These are phyloP conservation scores for Cantharis lateralis DNA, from an alignment of 2,888 invertebrate genomes.

Conservation along the genomic window DNA sequence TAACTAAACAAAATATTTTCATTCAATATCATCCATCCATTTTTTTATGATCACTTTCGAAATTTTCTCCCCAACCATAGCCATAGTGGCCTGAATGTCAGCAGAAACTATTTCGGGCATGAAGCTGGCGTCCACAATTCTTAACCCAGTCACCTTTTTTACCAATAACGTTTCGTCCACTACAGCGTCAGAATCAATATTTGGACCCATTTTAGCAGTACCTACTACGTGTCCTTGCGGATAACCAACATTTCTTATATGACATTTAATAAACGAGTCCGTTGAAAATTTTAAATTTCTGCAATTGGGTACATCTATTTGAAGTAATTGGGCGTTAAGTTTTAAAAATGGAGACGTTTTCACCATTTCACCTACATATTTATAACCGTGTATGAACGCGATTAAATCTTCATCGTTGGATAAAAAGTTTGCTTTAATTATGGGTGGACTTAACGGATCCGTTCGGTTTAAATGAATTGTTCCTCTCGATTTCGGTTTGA, in stretches of 20 bases:
- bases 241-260: constrained; percentile 36
- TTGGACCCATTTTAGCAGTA: constrained; percentile 49
- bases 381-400: constrained; percentile 60
- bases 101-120: constrained; percentile 49
- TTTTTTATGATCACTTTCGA: constrained; percentile 54
- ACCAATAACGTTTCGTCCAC: constrained; percentile 54
- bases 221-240: constrained; percentile 35
- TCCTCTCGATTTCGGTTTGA: constrained; percentile 59
- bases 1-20: background rate
- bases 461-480: constrained; percentile 55
- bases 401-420: constrained; percentile 60
- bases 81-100: constrained; percentile 59
- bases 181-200: constrained; percentile 29
- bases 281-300: constrained; percentile 44
- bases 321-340: constrained; percentile 48
- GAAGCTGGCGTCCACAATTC: constrained; percentile 57
- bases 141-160: constrained; percentile 52
- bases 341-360: constrained; percentile 52
- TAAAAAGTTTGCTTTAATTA: constrained; percentile 65
- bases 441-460: constrained; percentile 53
- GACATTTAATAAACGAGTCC: constrained; percentile 62
- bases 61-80: constrained; percentile 63
- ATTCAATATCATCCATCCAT: constrained; percentile 35
- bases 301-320: constrained; percentile 53
- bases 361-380: constrained; percentile 50